Evolutionary conservation across 2,113 vertebrate genomes (phyloP), one percentile per base, ranked within the genome.

Genomic region (Percopsis transmontana): DNA sequence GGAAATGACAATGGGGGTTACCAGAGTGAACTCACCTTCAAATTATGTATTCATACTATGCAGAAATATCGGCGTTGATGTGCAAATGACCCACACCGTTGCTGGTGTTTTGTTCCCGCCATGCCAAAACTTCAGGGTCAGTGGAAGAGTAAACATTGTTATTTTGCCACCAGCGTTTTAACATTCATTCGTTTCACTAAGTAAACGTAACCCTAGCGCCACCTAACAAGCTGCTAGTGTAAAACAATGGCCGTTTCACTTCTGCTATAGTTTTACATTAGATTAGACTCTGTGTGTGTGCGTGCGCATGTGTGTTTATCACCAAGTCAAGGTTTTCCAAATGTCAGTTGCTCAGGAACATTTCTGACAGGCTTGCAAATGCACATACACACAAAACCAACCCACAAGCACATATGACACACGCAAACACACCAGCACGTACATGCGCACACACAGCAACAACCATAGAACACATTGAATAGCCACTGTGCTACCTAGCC

Each of bases 21-120:
- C 70, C 66, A 71, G 58, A 76, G 66, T 70, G 50, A 62, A 74
- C 68, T 59, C 66, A 54, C 56, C 5, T 15, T 42, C 58, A 56
- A 44, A 76, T 40, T 7, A 48, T 7, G 68, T 70, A 66, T 72
- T 60, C 68, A 56, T 56, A 65, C 65, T 58, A 52, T 52, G 19
- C 15, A n/a, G 45, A n/a, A 15, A 50, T 48, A 59, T 19, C 16
- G 57, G 59, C 33, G 54, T 50, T 66, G 62, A 60, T 66, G 3
- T 68, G 52, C 48, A 42, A 24, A 50, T 7, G 61, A 66, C n/a
- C 5, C 15, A 19, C 65, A 24, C 19, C 2, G 14, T 64, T 74
- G 72, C 51, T 67, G 48, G 9, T 9, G 10, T 18, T 19, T 19
- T 19, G n/a, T 50, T 47, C n/a, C 15, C n/a, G 2, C n/a, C 2